Percentiles rank a stretch among this genome's conserved stretches.
These are phyloP conservation scores for Mellilla xanthometata DNA, from an alignment of 2,888 invertebrate species.

Conservation along the genomic window DNA sequence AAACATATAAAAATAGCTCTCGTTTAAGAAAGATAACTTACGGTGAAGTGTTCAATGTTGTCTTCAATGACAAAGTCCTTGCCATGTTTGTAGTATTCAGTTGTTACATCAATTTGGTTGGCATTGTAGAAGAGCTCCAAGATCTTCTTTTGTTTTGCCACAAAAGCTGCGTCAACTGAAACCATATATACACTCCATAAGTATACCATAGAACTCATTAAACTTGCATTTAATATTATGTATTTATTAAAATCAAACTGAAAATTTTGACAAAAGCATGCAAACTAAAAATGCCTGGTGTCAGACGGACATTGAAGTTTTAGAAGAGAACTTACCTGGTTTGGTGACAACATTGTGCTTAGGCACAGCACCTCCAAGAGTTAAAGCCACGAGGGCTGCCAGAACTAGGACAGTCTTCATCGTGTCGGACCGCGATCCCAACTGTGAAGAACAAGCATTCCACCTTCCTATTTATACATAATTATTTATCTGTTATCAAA, in stretches of 20 bases:
- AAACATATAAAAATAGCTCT: background rate
- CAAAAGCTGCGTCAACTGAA: slow-evolving; percentile 44
- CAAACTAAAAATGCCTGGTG: too few species aligned
- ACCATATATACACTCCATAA: slow-evolving; percentile 9
- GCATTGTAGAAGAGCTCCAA: slow-evolving; percentile 70
- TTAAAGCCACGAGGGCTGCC: slow-evolving; percentile 49
- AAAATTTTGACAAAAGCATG: too few species aligned
- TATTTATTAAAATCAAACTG: too few species aligned
- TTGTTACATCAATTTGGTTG: slow-evolving; percentile 52
- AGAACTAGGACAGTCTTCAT: slow-evolving; percentile 62
- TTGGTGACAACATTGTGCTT: slow-evolving; percentile 28
- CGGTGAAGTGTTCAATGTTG: slow-evolving; percentile 61
- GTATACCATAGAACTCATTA: background rate
- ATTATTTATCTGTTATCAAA: background rate
- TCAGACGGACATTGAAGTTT: background rate
- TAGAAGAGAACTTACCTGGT: slow-evolving; percentile 34
- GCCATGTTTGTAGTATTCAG: slow-evolving; percentile 63
- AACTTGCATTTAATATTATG: too few species aligned
- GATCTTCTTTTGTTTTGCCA: slow-evolving; percentile 63
- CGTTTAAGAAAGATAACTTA: slow-evolving; percentile 37
- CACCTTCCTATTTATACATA: slow-evolving; percentile 8
- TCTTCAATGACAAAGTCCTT: slow-evolving; percentile 57
- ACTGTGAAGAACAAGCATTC: slow-evolving; percentile 37
- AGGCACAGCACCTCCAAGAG: slow-evolving; percentile 38
- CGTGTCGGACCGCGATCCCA: slow-evolving; percentile 36